phyloP scores from a whole-genome alignment of 2,113 vertebrate genomes.

The Heloderma charlesbogerti region DNA sequence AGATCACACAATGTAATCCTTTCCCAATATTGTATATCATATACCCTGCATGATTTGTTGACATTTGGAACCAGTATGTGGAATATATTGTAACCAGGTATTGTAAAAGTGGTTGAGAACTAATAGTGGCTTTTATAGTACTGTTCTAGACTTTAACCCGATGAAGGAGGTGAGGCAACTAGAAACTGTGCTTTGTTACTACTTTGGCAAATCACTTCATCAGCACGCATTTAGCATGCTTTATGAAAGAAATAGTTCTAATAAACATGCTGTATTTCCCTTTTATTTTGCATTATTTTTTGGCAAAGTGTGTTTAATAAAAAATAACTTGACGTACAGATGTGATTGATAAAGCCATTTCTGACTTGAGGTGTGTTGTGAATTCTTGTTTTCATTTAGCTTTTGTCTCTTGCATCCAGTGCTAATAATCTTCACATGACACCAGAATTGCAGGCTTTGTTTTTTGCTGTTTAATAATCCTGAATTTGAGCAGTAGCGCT shows the following conservation, averaged over 20 bases:
- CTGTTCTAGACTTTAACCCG: conserved; percentile 43
- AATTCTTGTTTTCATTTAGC: neutral
- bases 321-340: neutral
- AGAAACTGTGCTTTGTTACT: neutral
- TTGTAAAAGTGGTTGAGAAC: neutral
- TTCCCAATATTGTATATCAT: conserved; percentile 1
- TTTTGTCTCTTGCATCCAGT: neutral
- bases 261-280: neutral
- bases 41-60: neutral
- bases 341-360: neutral
- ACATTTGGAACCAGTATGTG: neutral
- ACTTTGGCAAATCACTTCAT: neutral
- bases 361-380: neutral
- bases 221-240: neutral
- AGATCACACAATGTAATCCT: neutral
- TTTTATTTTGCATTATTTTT: neutral
- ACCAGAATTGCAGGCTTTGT: neutral
- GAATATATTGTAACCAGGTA: conserved; percentile 26
- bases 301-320: neutral
- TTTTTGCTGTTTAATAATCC: neutral
- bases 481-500: neutral
- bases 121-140: neutral
- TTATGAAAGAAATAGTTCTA: neutral
- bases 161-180: neutral
- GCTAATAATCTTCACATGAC: neutral